Conservation (phyloP, 2,888 invertebrate genomes). For the Acronicta alni region DNA sequence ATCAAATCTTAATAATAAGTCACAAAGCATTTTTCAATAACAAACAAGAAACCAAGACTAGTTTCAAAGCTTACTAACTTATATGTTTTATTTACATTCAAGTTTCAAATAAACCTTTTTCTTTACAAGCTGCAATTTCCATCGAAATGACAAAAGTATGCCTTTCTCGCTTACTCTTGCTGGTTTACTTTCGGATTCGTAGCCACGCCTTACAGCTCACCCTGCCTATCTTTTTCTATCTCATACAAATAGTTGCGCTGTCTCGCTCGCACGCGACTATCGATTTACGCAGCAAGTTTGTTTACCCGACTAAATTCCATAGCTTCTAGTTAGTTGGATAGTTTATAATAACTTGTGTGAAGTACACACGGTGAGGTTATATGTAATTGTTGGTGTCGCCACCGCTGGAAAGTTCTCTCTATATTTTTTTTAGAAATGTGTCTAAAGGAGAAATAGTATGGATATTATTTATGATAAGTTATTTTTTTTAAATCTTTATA, state of each 20-base stretch:
- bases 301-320: constrained; percentile 81
- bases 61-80: constrained; percentile 60
- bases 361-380: constrained; percentile 71
- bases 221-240: constrained; percentile 70
- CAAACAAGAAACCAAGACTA: constrained; percentile 56
- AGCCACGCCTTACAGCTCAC: constrained; percentile 81
- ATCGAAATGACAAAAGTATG: constrained; percentile 50
- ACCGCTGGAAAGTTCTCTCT: constrained; percentile 31
- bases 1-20: constrained; percentile 20
- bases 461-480: no score
- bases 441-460: no score
- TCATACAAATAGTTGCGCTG: constrained; percentile 57
- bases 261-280: constrained; percentile 72
- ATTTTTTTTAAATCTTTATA: no score
- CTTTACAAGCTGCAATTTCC: constrained; percentile 30
- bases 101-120: constrained; percentile 59
- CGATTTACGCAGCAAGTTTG: constrained; percentile 77
- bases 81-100: constrained; percentile 68
- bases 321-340: constrained; percentile 68
- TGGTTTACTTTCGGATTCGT: constrained; percentile 56
- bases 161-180: constrained; percentile 65
- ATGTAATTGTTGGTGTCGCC: constrained; percentile 56
- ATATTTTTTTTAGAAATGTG: constrained; percentile 12
- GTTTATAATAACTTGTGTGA: constrained; percentile 72
- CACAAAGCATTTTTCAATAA: constrained; percentile 47